phyloP scores from a whole-genome alignment of 2,113 vertebrate genomes.

The Gulo gulo region DNA sequence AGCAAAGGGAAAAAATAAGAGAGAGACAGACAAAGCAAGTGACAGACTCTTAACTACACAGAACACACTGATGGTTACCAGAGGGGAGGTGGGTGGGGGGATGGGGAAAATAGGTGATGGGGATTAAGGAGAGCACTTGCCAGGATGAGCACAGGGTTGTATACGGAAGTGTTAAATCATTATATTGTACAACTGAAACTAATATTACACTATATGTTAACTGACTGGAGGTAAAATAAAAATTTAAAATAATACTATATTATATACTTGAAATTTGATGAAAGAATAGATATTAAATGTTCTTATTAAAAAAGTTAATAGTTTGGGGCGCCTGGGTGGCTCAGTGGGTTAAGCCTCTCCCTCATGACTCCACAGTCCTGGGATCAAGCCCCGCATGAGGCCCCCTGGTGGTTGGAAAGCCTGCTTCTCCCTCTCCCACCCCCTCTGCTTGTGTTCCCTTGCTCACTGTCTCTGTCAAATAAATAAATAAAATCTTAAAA shows the following conservation, averaged over 20 bases:
- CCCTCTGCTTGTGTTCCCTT: too few species aligned
- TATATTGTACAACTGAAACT: not conserved
- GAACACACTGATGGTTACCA: not conserved
- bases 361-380: too few species aligned
- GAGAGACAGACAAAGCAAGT: not conserved
- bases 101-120: not conserved
- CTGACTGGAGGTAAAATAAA: not conserved
- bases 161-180: not conserved
- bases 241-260: not conserved
- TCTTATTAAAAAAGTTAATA: not conserved
- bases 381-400: too few species aligned
- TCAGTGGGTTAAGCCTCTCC: too few species aligned
- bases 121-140: not conserved
- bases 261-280: not conserved
- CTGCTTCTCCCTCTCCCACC: too few species aligned
- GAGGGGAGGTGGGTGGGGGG: not conserved
- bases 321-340: too few species aligned
- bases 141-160: not conserved
- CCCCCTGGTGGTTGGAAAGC: too few species aligned
- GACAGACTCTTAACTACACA: not conserved
- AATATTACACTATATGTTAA: not conserved
- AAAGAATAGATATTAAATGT: not conserved
- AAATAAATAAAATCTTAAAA: too few species aligned
- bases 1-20: not conserved
- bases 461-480: too few species aligned